Base-by-base conservation (phyloP, 2,797 vertebrate species). In the Tympanoctomys barrerae region DNA sequence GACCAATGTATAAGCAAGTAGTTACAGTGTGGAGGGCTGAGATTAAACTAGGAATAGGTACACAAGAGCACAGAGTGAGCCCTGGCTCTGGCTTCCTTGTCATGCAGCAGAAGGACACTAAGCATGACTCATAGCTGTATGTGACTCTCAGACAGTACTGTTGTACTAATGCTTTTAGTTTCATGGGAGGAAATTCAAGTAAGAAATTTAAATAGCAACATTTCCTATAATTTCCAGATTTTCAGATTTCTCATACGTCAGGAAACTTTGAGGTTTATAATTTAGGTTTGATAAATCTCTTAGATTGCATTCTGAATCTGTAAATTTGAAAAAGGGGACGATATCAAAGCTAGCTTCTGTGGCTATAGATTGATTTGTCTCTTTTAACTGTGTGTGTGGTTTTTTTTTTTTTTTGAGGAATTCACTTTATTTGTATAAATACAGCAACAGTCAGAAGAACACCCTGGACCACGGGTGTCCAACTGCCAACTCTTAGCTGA, bases 251-350 rank as follows among this genome's bases (percentile, higher is more conserved):
- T 94, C 49, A 62, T 87, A 4, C 14, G 81, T 91, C 26, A 78
- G 66, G 71, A 59, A 90, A 84, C 28, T 89, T 92, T 36, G 77
- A 12, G 31, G 39, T 73, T 91, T 42, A 71, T 16, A 81, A 13
- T 68, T 24, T 57, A 61, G 57, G 24, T 62, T 54, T 87, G 33
- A 5, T 57, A 92, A 87, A 36, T 73, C 11, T 87, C 33, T 91
- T 31, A 81, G 31, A 7, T 88, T 89, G 90, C 0, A 54, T 5
- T 14, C 85, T 91, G 19, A 81, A 61, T 89, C 24, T 73, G 26
- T 52, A 2, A 70, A 93, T 95, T 91, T 87, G 39, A 54, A 66
- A 96, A 86, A 90, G 22, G 12, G 31, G 26, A 80, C 33, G 49
- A 42, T 31, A 21, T 19, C 73, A 75, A 88, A 62, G 39, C 2